Base-by-base conservation (phyloP, 1,140 invertebrate genomes). In the Cheumatopsyche charites region DNA sequence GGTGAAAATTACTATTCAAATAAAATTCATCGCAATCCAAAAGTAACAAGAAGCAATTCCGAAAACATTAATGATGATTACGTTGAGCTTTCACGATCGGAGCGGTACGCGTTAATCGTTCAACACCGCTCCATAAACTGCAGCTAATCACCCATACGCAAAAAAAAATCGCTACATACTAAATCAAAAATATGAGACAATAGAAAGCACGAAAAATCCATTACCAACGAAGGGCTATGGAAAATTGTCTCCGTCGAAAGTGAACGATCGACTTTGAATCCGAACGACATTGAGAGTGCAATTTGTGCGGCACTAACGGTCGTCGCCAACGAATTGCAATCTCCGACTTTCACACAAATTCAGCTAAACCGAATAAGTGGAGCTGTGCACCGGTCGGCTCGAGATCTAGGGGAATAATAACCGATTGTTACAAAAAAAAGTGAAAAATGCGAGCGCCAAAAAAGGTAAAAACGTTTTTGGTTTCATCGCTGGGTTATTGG, bases 401-500 rank as follows among this genome's bases (percentile, higher is more conserved):
- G 63, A 23, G 42, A 47, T 17, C 55, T 21, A 68, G 26, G 23
- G 49, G 55, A 41, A 68, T 21, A 62, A 67, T 67, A 29, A 47
- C 63, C 5, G n/a, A n/a, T n/a, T n/a, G n/a, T n/a, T n/a, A n/a
- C n/a, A 67, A 67, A 67, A 67, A 67, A 19, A 45, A 67, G 11
- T 15, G 43, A 47, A 47, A 23, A 29, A 67, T 13, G 15, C 21
- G 7, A 47, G 45, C 13, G 21, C n/a, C 63, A 9, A 58, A 45
- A 75, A 73, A 62, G 63, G 58, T n/a, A 36, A 36, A 68, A 71
- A 65, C 67, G 66, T 71, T 75, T 66, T 72, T 67, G 65, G 61
- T 72, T 75, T 75, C 67, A 49, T 62, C 68, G 74, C 65, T 58
- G 45, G 69, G 74, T 73, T 75, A 75, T 73, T 73, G 74, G 74